phyloP scores from a whole-genome alignment of 2,888 invertebrate species.

The Rutpela maculata region DNA sequence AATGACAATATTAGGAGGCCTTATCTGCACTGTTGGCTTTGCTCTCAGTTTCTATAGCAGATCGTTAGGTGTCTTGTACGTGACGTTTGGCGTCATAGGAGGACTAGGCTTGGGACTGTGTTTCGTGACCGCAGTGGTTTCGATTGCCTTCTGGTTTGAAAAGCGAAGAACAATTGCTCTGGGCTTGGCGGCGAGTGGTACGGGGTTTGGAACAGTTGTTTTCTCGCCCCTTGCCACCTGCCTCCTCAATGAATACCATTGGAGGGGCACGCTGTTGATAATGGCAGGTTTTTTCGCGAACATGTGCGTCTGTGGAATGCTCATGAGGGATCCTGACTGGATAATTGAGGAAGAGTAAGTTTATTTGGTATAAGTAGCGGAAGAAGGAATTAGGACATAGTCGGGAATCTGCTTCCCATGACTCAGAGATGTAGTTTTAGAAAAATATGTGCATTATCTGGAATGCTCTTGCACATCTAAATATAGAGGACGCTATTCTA shows the following conservation, averaged over 20 bases:
- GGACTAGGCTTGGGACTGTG: constrained; percentile 90
- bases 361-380: not conserved
- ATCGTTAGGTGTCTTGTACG: constrained; percentile 85
- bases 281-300: constrained; percentile 90
- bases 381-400: too few relatives aligned
- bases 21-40: constrained; percentile 86
- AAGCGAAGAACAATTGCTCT: constrained; percentile 90
- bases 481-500: too few relatives aligned
- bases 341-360: constrained; percentile 78
- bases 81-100: constrained; percentile 91
- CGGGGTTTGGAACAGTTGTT: constrained; percentile 92
- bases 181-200: constrained; percentile 91
- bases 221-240: constrained; percentile 91
- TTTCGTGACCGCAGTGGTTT: constrained; percentile 93
- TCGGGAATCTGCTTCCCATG: too few relatives aligned
- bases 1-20: constrained; percentile 78
- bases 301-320: constrained; percentile 88
- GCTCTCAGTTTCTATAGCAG: constrained; percentile 83
- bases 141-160: constrained; percentile 95
- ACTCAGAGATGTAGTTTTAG: too few relatives aligned
- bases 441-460: too few relatives aligned
- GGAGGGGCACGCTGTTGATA: constrained; percentile 88
- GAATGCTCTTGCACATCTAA: too few relatives aligned
- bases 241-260: constrained; percentile 85
- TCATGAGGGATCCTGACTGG: constrained; percentile 94